Percentiles rank a stretch among this genome's conserved stretches.
phyloP scores from a whole-genome alignment of 1,140 invertebrate species.

The Rhagoletis pomonella region DNA sequence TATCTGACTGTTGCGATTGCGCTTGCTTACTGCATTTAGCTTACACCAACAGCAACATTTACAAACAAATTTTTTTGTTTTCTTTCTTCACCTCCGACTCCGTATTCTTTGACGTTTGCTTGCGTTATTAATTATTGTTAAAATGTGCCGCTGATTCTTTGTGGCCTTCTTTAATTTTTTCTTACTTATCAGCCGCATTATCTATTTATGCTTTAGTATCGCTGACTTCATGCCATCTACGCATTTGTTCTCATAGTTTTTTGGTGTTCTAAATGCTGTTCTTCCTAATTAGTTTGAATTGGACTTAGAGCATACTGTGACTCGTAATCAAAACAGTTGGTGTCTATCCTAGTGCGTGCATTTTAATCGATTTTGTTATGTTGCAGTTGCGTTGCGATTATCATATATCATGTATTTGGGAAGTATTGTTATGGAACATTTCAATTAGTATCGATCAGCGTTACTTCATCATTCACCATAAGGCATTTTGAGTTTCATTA shows the following conservation, averaged over 20 bases:
- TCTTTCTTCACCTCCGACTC: background rate
- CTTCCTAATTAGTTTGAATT: background rate
- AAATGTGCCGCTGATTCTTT: background rate
- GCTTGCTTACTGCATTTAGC: background rate
- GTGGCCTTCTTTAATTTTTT: background rate
- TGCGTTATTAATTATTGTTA: slow-evolving; percentile 44
- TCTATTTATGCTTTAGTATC: background rate
- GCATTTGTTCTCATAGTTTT: background rate
- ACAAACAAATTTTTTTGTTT: background rate
- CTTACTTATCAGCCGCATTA: slow-evolving; percentile 8
- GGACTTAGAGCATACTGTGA: background rate
- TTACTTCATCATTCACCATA: background rate
- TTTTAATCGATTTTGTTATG: slow-evolving; percentile 10
- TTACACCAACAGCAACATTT: background rate
- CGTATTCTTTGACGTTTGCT: background rate
- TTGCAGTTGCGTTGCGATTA: slow-evolving; percentile 16
- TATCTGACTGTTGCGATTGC: background rate
- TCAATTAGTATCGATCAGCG: slow-evolving; percentile 1
- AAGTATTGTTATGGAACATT: background rate
- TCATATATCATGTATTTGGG: background rate
- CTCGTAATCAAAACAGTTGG: background rate
- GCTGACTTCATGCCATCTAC: background rate
- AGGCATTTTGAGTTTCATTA: background rate
- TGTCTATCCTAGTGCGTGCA: background rate
- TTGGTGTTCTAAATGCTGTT: background rate